A percentile compares a stretch with the other conserved stretches of the same genome.
Conservation (phyloP, 2,888 invertebrate species). For the Adineta ricciae region DNA sequence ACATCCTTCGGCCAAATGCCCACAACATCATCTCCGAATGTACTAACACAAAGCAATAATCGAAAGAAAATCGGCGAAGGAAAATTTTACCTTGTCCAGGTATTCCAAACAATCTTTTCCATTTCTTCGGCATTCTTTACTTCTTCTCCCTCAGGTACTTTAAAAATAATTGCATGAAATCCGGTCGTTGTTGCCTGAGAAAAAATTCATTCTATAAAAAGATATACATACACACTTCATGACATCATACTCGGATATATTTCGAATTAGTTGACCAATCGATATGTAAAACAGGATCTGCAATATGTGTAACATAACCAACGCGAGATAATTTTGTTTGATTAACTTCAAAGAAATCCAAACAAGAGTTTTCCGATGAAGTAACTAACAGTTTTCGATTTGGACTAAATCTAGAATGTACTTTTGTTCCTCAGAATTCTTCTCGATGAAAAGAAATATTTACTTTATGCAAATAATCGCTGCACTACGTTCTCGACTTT, state of each 20-base stretch:
- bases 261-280: slow-evolving; percentile 49
- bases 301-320: slow-evolving; percentile 46
- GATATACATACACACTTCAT: too few species aligned
- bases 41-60: slow-evolving; percentile 38
- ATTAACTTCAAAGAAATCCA: slow-evolving; percentile 46
- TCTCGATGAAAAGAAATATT: neutral
- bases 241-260: slow-evolving; percentile 43
- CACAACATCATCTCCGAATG: slow-evolving; percentile 47
- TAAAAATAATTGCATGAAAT: slow-evolving; percentile 44
- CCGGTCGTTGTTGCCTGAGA: slow-evolving; percentile 46
- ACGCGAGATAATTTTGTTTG: slow-evolving; percentile 41
- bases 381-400: slow-evolving; percentile 44
- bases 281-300: slow-evolving; percentile 45
- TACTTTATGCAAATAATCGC: slow-evolving; percentile 46
- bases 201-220: neutral
- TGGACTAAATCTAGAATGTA: slow-evolving; percentile 49
- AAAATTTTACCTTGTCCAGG: slow-evolving; percentile 49
- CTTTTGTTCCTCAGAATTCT: too few species aligned
- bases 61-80: too few species aligned
- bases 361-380: slow-evolving; percentile 45
- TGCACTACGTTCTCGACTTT: slow-evolving; percentile 44
- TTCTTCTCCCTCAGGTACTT: slow-evolving; percentile 42
- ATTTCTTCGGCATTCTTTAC: slow-evolving; percentile 39
- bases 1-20: slow-evolving; percentile 49
- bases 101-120: slow-evolving; percentile 44